Base-by-base conservation (phyloP, 1,140 invertebrate species). In the Drosophila varians region DNA sequence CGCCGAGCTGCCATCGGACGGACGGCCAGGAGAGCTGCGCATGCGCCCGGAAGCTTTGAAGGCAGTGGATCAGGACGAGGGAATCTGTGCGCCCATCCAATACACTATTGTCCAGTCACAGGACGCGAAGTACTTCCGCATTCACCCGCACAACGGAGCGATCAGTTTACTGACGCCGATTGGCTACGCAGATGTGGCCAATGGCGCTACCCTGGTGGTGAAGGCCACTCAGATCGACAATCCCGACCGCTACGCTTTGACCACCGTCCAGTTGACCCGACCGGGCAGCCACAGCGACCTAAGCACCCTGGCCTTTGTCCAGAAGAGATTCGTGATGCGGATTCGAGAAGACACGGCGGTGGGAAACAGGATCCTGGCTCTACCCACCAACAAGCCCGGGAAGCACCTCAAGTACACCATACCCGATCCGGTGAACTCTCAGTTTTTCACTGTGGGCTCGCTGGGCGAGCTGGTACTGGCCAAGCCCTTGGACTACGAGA, bases 211-310 rank as follows among this genome's bases (percentile, higher is more conserved):
- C 0, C 91, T 96, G 34, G 94, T 96, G 38, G 93, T 96, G 1
- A 90, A 97, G 94, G 96, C 96, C 12, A 96, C 95, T 0, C 97
- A 98, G 91, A 92, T 95, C 45, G 96, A 98, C 90, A 98, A 98
- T 92, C 92, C 94, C 0, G 97, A 98, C 92, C 93, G 97, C 38
- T 98, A 97, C 89, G 95, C 96, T 2, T 91, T 97, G 55, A 95
- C 96, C 4, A 97, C 97, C 0, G 92, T 98, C 28, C 94, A 95
- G 48, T 92, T 97, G 34, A 78, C 88, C 1, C 68, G 91, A 5
- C 83, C 90, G 0, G 80, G 83, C 26, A 74, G 82, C 54, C 76
- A 90, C 92, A 91, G 90, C 78, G 82, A 93, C 54, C 75, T 92
- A 61, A 83, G 92, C 51, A 91, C 92, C 3, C 64, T 91, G 46